A percentile compares a stretch with the other conserved stretches of the same genome.
phyloP scores from a whole-genome alignment of 2,888 invertebrate genomes.

The Thymelicus sylvestris region DNA sequence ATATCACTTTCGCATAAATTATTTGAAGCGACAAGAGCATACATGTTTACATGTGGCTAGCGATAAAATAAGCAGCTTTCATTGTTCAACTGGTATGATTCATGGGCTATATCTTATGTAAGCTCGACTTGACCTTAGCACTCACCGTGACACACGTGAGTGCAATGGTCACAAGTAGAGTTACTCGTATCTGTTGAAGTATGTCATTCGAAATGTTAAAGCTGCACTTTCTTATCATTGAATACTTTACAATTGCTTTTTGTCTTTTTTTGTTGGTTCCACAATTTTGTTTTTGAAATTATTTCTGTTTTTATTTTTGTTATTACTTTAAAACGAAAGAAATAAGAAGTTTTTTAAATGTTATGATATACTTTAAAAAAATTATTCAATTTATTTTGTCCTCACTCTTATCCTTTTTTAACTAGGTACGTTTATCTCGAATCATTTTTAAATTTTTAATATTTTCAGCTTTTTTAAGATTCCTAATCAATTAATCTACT shows the following conservation, averaged over 20 bases:
- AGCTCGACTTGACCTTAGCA: constrained; percentile 23
- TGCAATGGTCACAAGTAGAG: constrained; percentile 18
- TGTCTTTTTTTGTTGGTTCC: not conserved
- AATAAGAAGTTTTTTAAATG: no score
- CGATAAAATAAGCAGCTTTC: constrained; percentile 24
- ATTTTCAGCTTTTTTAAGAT: no score
- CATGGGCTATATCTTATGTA: constrained; percentile 13
- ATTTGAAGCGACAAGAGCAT: constrained; percentile 9
- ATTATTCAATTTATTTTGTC: not conserved
- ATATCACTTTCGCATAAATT: not conserved
- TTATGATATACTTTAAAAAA: not conserved
- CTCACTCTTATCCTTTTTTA: not conserved
- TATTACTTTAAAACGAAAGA: no score
- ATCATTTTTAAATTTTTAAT: no score
- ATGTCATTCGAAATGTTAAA: constrained; percentile 22
- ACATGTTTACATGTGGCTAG: constrained; percentile 16
- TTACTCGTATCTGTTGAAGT: not conserved
- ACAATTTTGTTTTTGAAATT: no score
- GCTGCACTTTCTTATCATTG: not conserved
- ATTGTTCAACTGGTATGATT: constrained; percentile 23
- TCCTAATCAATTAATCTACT: no score
- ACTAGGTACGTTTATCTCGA: not conserved
- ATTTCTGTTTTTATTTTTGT: not conserved
- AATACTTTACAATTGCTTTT: not conserved
- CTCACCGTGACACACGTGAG: constrained; percentile 7